These are phyloP conservation scores for Bursaphelenchus mucronatus DNA, from an alignment of 1,140 invertebrate species.

Conservation along the genomic window DNA sequence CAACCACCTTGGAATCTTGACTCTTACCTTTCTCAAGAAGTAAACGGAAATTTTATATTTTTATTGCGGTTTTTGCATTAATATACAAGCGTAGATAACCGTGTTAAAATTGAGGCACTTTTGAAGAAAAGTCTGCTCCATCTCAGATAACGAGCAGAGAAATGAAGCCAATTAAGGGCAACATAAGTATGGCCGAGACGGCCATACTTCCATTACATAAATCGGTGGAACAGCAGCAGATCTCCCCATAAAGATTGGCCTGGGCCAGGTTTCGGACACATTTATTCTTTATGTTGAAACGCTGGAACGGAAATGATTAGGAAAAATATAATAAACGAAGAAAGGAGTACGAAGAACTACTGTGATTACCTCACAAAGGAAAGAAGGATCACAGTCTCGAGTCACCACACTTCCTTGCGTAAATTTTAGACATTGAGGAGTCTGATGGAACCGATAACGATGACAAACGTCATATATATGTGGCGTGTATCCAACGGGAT, in stretches of 20 bases:
- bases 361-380: conserved; percentile 13
- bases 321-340: not conserved
- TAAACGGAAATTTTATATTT: no score
- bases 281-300: conserved; percentile 18
- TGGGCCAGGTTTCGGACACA: conserved; percentile 4
- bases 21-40: no score
- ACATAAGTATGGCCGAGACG: no score
- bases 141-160: no score
- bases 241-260: conserved; percentile 12
- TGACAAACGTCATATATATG: conserved; percentile 11
- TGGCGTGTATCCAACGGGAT: conserved; percentile 17
- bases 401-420: conserved; percentile 13
- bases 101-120: no score
- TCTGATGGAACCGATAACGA: not conserved
- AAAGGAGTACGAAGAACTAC: conserved; percentile 1
- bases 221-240: conserved; percentile 18
- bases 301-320: not conserved
- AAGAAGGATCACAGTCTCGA: conserved; percentile 17
- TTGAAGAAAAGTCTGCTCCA: no score
- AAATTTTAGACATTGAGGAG: conserved; percentile 16
- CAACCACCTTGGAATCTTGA: no score
- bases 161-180: no score
- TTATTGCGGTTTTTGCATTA: no score
- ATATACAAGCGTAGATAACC: no score
- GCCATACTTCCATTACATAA: conserved; percentile 5